Base-by-base conservation (phyloP, 2,888 invertebrate genomes). In the Mayetiola destructor region DNA sequence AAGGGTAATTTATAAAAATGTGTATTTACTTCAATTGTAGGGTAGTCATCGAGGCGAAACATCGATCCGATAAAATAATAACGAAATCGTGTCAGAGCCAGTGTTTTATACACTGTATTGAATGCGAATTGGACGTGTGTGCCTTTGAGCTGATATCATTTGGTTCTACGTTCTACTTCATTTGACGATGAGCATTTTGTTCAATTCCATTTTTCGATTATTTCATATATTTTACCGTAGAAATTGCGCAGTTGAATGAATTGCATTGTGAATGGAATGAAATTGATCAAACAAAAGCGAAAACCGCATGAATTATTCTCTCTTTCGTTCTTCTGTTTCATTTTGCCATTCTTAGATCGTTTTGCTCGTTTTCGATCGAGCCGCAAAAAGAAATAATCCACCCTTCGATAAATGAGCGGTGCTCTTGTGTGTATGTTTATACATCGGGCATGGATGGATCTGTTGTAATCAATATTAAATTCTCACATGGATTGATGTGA, bases 41-140 rank as follows among this genome's bases (percentile, higher is more conserved):
- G 48, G 48, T 48, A 48, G 48, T 48, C 48, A 48, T n/a, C 48
- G n/a, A 48, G n/a, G 48, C 48, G 48, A 48, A 48, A 48, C 48
- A 48, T 27, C n/a, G n/a, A n/a, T n/a, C 16, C 27, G 27, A 48
- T 4, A 48, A 2, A n/a, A 48, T 48, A 27, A 48, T 48, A 48
- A 48, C 23, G 27, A 27, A 27, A 16, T 48, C 27, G 23, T 48
- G 4, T 48, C 6, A 27, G 14, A 48, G 48, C 16, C 48, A 48
- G 48, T 48, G 48, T 48, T 48, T 48, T 42, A n/a, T 27, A 27
- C n/a, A n/a, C n/a, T n/a, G n/a, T 32, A 9, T 32, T 32, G 6
- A 27, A 48, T 48, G n/a, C 27, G 48, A 48, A 48, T 2, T 21
- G 23, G 23, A 42, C 39, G 14, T 42, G 23, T 23, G 42, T 21